Base-by-base conservation (phyloP, 2,797 vertebrate species). In the Morus bassanus region DNA sequence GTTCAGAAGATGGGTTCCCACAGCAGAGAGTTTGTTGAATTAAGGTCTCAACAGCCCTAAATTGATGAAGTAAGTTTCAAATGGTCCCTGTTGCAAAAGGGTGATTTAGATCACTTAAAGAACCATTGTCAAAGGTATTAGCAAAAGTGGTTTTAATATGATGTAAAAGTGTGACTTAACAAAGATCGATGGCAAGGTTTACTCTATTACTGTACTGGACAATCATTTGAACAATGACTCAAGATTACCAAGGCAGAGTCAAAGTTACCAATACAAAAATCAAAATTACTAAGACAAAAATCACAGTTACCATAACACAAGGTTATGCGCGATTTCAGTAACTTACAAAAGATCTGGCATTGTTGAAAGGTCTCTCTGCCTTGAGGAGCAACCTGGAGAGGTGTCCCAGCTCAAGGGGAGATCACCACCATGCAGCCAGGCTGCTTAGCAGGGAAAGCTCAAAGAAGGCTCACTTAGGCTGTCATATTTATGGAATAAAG, bases 321-420 rank as follows among this genome's bases (percentile, higher is more conserved):
- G 30, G 24, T 28, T 41, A 50, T 50, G 7, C 1, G 0, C 2
- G 2, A 35, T 51, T 35, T 19, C 2, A 2, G 35, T 65, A 1
- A 2, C 27, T 80, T 46, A 37, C 19, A 19, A 54, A 53, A 45
- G 50, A 65, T 15, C 19, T 80, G 27, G 17, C 1, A 0, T 13
- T 46, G 17, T 8, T 80, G 77, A 68, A 68, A 33, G 22, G 17
- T 68, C 27, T 46, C 22, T 39, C 12, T 48, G 51, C 33, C 41
- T 37, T 3, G 2, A 46, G 41, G 10, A 67, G 17, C 43, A 57
- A 16, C 11, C 23, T 57, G 69, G 43, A 27, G 43, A 48, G n/a
- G 35, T 39, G 11, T 68, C 22, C 22, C 18, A 28, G 30, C 18
- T 39, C 35, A 50, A 39, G 28, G n/a, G 24, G 43, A 57, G 22